Base-by-base conservation (phyloP, 2,888 invertebrate species). In the Argynnis bischoffii region DNA sequence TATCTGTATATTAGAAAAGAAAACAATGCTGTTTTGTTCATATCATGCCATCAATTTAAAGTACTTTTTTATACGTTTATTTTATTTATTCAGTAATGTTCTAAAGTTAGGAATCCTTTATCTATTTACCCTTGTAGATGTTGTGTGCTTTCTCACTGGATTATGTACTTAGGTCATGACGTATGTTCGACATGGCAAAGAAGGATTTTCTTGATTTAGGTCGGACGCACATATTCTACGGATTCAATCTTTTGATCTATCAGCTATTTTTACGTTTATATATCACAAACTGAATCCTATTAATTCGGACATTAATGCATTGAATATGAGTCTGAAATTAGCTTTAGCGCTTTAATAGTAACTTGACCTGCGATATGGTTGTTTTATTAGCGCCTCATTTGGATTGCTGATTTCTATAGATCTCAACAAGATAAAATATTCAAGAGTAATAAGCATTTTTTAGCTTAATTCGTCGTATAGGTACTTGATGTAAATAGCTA, bases 201-300 rank as follows among this genome's bases (percentile, higher is more conserved):
- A 53, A 18, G 61, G 61, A 51, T 61, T 61, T 61, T 61, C 51
- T 41, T 61, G 61, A 61, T 61, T 61, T 53, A 61, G 51, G 61
- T 41, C 31, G 61, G 41, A 51, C 51, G 31, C 6, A 31, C 31
- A 16, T 31, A 6, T 48, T 16, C 50, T 31, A 48, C 3, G 14
- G 47, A 21, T 15, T n/a, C 50, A 31, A 55, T 35, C 16, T 48
- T 57, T 50, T 61, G 50, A 61, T 61, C 16, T 35, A 51, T 18
- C 11, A 50, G 61, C 51, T 51, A 51, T 61, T 53, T 50, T 35
- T 21, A 35, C 18, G 18, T 50, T 35, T 35, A 60, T 35, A 60
- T 61, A 61, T 53, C 35, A 61, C 31, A 41, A 11, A 41, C 14
- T 6, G 0, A 50, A 61, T 61, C 51, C 35, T 11, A 41, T 41